A percentile compares a stretch with the other conserved stretches of the same genome.
phyloP scores from a whole-genome alignment of 2,888 invertebrate species.

The Phyllotreta striolata region DNA sequence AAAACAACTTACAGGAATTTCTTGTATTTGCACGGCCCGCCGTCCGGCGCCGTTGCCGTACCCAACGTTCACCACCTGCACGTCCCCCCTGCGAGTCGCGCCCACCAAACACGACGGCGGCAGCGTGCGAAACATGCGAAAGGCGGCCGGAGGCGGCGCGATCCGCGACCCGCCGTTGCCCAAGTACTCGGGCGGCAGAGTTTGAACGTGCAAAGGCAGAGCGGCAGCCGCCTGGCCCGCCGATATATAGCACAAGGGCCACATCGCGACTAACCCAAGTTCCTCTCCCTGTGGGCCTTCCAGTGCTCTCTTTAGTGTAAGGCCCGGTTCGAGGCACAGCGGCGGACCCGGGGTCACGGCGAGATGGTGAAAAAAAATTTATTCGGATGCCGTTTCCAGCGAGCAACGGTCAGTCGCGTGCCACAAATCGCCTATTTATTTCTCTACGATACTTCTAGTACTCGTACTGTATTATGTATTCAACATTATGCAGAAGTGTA shows the following conservation, averaged over 20 bases:
- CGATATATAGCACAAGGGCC: slow-evolving; percentile 59
- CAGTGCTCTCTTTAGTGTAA: slow-evolving; percentile 11
- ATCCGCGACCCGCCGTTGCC: slow-evolving; percentile 37
- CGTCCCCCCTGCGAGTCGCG: slow-evolving; percentile 3
- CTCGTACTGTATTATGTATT: too few species aligned
- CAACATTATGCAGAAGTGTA: too few species aligned
- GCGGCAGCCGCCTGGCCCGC: slow-evolving; percentile 42
- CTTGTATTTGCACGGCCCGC: neutral
- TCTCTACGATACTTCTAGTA: too few species aligned
- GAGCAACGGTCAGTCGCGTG: too few species aligned
- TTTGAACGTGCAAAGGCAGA: slow-evolving; percentile 52
- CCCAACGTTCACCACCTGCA: slow-evolving; percentile 17
- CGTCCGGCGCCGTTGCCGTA: slow-evolving; percentile 1
- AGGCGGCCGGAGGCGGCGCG: slow-evolving; percentile 28
- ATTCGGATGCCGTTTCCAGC: too few species aligned
- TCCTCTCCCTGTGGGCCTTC: slow-evolving; percentile 27
- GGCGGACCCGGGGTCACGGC: neutral
- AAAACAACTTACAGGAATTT: slow-evolving; percentile 26
- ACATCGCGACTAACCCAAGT: slow-evolving; percentile 52
- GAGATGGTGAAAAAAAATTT: too few species aligned
- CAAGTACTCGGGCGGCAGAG: slow-evolving; percentile 49
- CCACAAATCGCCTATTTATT: too few species aligned
- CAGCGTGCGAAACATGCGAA: slow-evolving; percentile 51
- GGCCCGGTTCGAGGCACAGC: slow-evolving; percentile 9
- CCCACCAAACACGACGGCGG: slow-evolving; percentile 53